These are phyloP conservation scores for Lingula anatina DNA, from an alignment of 2,888 invertebrate genomes.

Conservation along the genomic window DNA sequence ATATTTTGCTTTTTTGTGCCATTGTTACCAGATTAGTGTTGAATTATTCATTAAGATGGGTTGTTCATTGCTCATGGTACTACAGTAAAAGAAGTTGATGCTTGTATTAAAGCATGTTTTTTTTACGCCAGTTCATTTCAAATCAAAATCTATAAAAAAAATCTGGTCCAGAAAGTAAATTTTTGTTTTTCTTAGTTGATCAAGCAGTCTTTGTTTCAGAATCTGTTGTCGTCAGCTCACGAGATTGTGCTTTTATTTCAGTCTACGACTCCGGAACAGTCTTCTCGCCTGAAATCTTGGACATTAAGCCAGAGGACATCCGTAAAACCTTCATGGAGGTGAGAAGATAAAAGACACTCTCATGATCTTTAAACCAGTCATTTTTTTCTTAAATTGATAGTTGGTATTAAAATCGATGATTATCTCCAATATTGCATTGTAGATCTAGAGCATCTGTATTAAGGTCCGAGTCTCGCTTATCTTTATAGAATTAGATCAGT, in stretches of 20 bases:
- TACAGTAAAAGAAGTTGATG: background rate
- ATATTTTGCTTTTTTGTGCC: background rate
- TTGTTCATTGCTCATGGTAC: background rate
- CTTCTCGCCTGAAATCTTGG: conserved; percentile 92
- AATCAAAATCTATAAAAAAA: background rate
- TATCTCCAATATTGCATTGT: too few species aligned
- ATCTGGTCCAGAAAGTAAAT: background rate
- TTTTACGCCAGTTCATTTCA: background rate
- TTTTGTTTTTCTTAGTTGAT: background rate
- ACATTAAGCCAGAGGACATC: conserved; percentile 96
- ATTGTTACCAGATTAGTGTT: background rate
- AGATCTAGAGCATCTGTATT: too few species aligned
- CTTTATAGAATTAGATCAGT: conserved; percentile 1
- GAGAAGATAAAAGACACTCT: too few species aligned
- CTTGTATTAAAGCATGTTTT: background rate
- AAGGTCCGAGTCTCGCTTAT: too few species aligned
- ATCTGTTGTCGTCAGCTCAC: conserved; percentile 2
- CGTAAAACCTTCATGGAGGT: conserved; percentile 78
- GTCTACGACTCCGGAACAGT: conserved; percentile 98
- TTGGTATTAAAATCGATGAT: too few species aligned
- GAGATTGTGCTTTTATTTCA: conserved; percentile 14
- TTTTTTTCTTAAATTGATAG: too few species aligned
- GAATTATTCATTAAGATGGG: background rate
- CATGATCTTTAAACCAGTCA: too few species aligned
- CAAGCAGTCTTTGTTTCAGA: background rate